Conservation (phyloP, 2,113 vertebrate genomes). For the Scytalopus superciliaris region DNA sequence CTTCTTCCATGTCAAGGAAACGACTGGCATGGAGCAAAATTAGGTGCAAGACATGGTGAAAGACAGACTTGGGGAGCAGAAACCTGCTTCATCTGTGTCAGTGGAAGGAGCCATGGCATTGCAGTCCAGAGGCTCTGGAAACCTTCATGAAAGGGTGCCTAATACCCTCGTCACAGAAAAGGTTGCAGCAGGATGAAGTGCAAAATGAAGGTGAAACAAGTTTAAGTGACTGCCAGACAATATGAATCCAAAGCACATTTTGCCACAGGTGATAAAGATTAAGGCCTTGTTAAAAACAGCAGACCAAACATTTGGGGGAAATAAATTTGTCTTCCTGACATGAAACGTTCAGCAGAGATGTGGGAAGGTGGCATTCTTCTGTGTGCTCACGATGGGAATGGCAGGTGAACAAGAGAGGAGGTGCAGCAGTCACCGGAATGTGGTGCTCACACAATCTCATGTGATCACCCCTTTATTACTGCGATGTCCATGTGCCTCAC, state of each 20-base stretch:
- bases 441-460: fast-evolving
- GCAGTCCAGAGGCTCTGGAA: not conserved
- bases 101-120: not conserved
- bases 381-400: fast-evolving
- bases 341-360: fast-evolving
- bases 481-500: not conserved
- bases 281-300: not conserved
- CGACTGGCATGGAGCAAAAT: not conserved
- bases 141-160: not conserved
- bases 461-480: not conserved
- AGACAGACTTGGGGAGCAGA: not conserved
- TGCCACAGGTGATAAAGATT: not conserved
- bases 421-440: not conserved
- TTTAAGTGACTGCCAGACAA: not conserved
- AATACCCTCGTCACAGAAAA: not conserved
- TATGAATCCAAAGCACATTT: not conserved
- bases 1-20: not conserved
- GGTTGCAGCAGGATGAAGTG: not conserved
- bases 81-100: not conserved
- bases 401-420: not conserved
- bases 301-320: not conserved
- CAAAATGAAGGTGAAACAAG: not conserved
- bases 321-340: not conserved
- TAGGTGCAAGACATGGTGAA: not conserved
- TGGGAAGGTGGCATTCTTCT: not conserved